Evolutionary conservation across 2,113 vertebrate genomes (phyloP).

Genomic region (Sula dactylatra): DNA sequence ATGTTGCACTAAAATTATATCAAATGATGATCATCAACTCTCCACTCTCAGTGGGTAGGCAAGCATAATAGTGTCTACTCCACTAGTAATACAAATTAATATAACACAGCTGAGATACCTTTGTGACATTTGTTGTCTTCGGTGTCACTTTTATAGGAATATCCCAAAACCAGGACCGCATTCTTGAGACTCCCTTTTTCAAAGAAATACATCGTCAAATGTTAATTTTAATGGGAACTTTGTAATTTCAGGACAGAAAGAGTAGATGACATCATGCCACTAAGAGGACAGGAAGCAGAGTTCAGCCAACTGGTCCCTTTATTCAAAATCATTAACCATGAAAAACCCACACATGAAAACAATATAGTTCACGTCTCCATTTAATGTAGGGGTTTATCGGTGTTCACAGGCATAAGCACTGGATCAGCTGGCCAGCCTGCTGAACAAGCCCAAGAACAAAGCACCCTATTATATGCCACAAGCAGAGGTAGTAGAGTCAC

Average conservation of each 20-base stretch:
- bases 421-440: background rate
- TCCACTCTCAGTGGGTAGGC: background rate
- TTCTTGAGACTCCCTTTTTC: slow-evolving; percentile 81
- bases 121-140: slow-evolving; percentile 66
- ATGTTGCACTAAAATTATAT: background rate
- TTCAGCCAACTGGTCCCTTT: background rate
- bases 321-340: background rate
- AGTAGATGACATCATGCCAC: background rate
- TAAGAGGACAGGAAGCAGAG: background rate
- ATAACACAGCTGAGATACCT: slow-evolving; percentile 70
- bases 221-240: slow-evolving; percentile 10
- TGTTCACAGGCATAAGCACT: background rate
- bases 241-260: background rate
- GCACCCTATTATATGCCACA: background rate
- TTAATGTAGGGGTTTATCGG: background rate
- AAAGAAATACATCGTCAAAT: slow-evolving; percentile 47
- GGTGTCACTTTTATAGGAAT: slow-evolving; percentile 57
- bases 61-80: background rate
- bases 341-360: background rate
- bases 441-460: background rate
- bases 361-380: background rate
- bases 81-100: background rate
- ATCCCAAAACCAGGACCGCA: slow-evolving; percentile 85
- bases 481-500: background rate
- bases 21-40: background rate